Conservation (phyloP, 2,113 vertebrate genomes). For the Progne subis region DNA sequence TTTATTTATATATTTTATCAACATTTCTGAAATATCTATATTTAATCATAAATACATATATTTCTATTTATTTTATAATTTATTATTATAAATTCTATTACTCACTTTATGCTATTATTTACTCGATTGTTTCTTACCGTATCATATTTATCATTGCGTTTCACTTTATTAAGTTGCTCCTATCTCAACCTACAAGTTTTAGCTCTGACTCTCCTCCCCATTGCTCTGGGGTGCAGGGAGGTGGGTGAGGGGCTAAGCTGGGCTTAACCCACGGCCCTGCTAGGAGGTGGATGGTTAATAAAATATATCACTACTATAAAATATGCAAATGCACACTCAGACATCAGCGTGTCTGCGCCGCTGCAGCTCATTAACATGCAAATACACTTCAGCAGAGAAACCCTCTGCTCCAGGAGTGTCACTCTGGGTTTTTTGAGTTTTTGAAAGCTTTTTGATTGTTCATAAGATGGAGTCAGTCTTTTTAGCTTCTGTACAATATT, state of each 20-base stretch:
- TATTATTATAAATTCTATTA: too few relatives aligned
- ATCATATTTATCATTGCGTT: rapidly evolving
- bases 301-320: not conserved
- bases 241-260: not conserved
- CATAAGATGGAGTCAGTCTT: too few relatives aligned
- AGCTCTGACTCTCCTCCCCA: not conserved
- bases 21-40: too few relatives aligned
- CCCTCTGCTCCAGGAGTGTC: not conserved
- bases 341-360: not conserved
- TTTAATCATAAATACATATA: not conserved
- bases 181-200: too few relatives aligned
- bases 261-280: not conserved
- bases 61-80: not conserved
- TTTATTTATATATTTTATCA: too few relatives aligned
- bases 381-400: not conserved
- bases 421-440: too few relatives aligned
- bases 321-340: not conserved
- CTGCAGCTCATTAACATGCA: constrained; percentile 52
- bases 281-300: not conserved
- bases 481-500: too few relatives aligned
- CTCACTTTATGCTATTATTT: not conserved
- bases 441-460: too few relatives aligned
- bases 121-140: not conserved
- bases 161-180: not conserved
- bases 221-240: rapidly evolving